A percentile compares a stretch with the other conserved stretches of the same genome.
Conservation (phyloP, 2,797 vertebrate species). For the Notolepis coatsorum region DNA sequence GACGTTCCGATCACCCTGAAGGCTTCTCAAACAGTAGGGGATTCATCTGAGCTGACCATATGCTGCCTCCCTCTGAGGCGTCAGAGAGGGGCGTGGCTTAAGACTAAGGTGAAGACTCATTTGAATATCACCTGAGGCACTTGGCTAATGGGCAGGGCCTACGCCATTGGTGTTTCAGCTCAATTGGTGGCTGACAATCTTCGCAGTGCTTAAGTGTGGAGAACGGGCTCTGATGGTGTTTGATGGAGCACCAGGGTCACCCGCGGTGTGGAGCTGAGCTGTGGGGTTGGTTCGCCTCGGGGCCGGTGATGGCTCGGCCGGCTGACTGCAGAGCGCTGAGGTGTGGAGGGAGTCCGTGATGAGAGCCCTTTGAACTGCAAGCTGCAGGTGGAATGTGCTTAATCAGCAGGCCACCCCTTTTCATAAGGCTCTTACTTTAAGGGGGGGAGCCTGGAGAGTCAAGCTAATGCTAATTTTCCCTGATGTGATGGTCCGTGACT, state of each 20-base stretch:
- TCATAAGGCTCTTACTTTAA: slow-evolving; percentile 56
- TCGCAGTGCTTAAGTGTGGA: slow-evolving; percentile 23
- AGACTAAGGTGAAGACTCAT: slow-evolving; percentile 57
- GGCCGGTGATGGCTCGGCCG: slow-evolving; percentile 52
- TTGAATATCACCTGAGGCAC: slow-evolving; percentile 74
- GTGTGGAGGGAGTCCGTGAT: slow-evolving; percentile 64
- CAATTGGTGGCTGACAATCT: slow-evolving; percentile 12
- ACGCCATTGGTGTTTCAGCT: not conserved
- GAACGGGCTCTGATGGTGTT: slow-evolving; percentile 44
- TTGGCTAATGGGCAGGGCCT: slow-evolving; percentile 63
- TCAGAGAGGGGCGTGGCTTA: slow-evolving; percentile 41
- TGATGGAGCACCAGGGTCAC: slow-evolving; percentile 67
- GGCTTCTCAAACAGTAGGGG: slow-evolving; percentile 78
- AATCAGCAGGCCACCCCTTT: slow-evolving; percentile 77
- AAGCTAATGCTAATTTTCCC: slow-evolving; percentile 76
- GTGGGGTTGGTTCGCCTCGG: slow-evolving; percentile 62
- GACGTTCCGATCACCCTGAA: slow-evolving; percentile 73
- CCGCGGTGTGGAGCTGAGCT: slow-evolving; percentile 48
- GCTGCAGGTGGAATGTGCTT: slow-evolving; percentile 79
- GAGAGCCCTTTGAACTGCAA: slow-evolving; percentile 78
- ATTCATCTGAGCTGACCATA: slow-evolving; percentile 72
- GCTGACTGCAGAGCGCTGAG: slow-evolving; percentile 52
- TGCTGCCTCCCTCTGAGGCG: slow-evolving; percentile 56
- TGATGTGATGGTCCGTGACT: slow-evolving; percentile 65
- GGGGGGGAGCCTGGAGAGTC: slow-evolving; percentile 68